Evolutionary conservation across 2,888 invertebrate species (phyloP), one percentile per base, ranked within the genome.

Genomic region (Sylvicola cinctus): DNA sequence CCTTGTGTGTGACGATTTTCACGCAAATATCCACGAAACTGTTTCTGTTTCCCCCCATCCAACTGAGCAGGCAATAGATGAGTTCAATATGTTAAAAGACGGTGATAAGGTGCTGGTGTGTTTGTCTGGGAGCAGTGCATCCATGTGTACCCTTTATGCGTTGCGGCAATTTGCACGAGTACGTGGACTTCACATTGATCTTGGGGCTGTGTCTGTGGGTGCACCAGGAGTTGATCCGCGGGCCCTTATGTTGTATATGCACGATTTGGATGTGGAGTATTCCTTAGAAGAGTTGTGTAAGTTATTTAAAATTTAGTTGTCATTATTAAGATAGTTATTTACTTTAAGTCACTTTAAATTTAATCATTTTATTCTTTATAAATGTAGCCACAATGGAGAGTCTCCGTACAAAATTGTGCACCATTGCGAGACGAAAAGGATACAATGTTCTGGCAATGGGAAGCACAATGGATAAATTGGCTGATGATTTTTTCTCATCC

Each of bases 361-460:
- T 14, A 5, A 17, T 31, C 11, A 32, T 35, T 31, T 34, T 30
- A 33, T 32, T 38, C 25, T 33, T 31, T 13, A 29, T 20, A 31
- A 16, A 29, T 44, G 68, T 67, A 63, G 46, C 65, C 65, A 42
- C 47, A 63, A 40, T 62, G 61, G 40, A 62, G 62, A 44, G 65
- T 47, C 36, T 39, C 27, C 38, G 34, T 34, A 29, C 38, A 4
- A 68, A 80, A 39, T 66, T 84, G 26, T 81, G 83, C 51, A 62
- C 70, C 1, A 66, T 77, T 17, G 84, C 84, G 1, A 66, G 74
- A 40, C 64, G 70, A 36, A 73, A 79, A 44, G 74, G 74, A 2
- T 90, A 81, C 60, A 80, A 84, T 50, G 87, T 87, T 3, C 62
- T 85, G n/a, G 87, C 85, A 1, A 61, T 88, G 23, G 87, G 83